phyloP scores from a whole-genome alignment of 1,140 invertebrate genomes.

The Zaprionus ghesquierei region DNA sequence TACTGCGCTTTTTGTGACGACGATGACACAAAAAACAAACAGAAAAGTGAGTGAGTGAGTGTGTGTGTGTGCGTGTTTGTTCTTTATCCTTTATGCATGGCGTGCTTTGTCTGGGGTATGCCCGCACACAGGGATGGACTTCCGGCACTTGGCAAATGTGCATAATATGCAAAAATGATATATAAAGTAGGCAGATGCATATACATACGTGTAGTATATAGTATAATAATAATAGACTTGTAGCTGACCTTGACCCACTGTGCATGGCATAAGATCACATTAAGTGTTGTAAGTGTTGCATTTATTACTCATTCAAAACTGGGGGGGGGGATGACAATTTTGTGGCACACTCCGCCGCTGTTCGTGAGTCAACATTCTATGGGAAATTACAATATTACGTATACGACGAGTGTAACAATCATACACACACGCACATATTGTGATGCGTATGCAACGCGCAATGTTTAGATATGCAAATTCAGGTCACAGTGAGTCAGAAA shows the following conservation, averaged over 20 bases:
- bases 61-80: not conserved
- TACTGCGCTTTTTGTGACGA: not conserved
- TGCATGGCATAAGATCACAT: not conserved
- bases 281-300: not conserved
- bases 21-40: conserved; percentile 3
- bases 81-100: conserved; percentile 23
- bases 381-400: not conserved
- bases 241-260: not conserved
- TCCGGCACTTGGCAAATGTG: not conserved
- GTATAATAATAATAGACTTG: not conserved
- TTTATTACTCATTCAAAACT: not conserved
- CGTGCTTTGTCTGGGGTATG: not conserved
- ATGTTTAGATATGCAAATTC: too few species aligned
- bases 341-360: not conserved
- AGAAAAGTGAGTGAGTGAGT: too few species aligned
- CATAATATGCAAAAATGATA: not conserved
- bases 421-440: not conserved
- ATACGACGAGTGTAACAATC: not conserved
- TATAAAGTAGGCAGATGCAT: too few species aligned
- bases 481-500: not conserved
- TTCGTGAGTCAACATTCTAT: conserved; percentile 9
- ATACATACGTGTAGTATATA: too few species aligned
- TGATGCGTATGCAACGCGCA: not conserved
- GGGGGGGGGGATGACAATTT: not conserved
- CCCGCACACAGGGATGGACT: not conserved